These are phyloP conservation scores for Saguinus midas DNA, from an alignment of 2,113 vertebrate species.

Conservation along the genomic window DNA sequence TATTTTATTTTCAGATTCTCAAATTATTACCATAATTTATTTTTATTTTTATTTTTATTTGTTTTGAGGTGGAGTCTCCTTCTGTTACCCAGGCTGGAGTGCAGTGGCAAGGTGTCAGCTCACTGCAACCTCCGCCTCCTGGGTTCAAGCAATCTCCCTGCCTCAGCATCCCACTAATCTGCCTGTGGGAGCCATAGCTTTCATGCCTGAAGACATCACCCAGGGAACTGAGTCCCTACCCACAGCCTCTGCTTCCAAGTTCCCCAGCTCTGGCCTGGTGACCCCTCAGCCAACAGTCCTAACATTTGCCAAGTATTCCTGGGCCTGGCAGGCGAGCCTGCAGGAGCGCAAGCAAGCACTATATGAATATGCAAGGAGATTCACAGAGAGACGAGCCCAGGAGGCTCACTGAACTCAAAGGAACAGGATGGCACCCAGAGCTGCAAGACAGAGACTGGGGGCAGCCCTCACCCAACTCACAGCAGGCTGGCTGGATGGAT, in stretches of 20 bases:
- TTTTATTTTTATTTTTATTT: no score
- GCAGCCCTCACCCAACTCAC: slow-evolving; percentile 65
- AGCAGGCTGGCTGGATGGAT: slow-evolving; percentile 65
- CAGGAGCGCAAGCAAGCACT: slow-evolving; percentile 95
- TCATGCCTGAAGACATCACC: slow-evolving; percentile 79
- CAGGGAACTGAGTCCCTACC: slow-evolving; percentile 71
- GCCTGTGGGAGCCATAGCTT: no score
- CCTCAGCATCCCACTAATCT: no score
- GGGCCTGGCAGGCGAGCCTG: slow-evolving; percentile 94
- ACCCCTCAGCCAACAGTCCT: slow-evolving; percentile 84
- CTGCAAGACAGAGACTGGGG: slow-evolving; percentile 75
- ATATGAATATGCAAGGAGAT: slow-evolving; percentile 92
- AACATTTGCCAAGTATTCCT: slow-evolving; percentile 91
- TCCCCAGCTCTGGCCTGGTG: slow-evolving; percentile 71
- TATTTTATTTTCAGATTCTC: not conserved
- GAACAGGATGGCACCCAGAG: slow-evolving; percentile 67
- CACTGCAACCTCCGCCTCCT: no score
- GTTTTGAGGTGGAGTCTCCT: no score
- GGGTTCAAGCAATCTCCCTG: no score
- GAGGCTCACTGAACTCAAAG: slow-evolving; percentile 74
- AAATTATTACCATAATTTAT: no score
- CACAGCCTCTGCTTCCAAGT: slow-evolving; percentile 73
- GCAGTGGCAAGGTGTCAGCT: no score
- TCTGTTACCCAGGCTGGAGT: no score
- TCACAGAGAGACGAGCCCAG: slow-evolving; percentile 75